These are phyloP conservation scores for Drosophila auraria DNA, from an alignment of 1,140 invertebrate species.

Conservation along the genomic window DNA sequence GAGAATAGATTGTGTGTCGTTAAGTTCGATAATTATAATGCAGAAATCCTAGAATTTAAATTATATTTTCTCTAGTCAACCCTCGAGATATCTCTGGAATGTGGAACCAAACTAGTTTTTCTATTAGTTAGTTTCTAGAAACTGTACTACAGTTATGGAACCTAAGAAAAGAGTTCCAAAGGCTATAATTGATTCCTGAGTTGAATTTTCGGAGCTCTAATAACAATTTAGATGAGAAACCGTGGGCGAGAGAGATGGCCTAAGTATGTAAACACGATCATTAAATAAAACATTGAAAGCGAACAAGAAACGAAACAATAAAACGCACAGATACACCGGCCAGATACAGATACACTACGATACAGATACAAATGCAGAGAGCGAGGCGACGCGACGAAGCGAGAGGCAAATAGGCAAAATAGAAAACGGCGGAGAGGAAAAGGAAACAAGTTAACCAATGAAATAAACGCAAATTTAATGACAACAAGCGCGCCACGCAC, in stretches of 20 bases:
- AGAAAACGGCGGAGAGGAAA: conserved; percentile 40
- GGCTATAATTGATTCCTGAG: conserved; percentile 30
- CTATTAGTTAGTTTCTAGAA: neutral
- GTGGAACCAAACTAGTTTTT: neutral
- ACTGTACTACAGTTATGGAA: neutral
- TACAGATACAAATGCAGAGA: conserved; percentile 14
- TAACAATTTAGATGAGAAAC: conserved; percentile 53
- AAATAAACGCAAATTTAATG: conserved; percentile 84
- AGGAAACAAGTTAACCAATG: conserved; percentile 80
- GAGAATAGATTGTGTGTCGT: conserved; percentile 15
- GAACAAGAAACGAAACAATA: conserved; percentile 71
- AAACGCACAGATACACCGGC: conserved; percentile 39
- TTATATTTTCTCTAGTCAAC: too few relatives aligned
- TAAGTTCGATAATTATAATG: neutral
- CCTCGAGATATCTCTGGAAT: neutral
- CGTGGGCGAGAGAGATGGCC: conserved; percentile 66
- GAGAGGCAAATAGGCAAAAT: conserved; percentile 55
- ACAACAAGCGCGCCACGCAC: conserved; percentile 71
- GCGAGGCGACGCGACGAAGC: conserved; percentile 5
- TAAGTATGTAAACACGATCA: conserved; percentile 77
- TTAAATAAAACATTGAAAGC: conserved; percentile 69
- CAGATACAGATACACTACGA: conserved; percentile 4
- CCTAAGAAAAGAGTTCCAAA: neutral
- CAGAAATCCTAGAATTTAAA: neutral
- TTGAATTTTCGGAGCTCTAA: conserved; percentile 25